Conservation (phyloP, 2,797 vertebrate species). For the Anguilla marmorata region DNA sequence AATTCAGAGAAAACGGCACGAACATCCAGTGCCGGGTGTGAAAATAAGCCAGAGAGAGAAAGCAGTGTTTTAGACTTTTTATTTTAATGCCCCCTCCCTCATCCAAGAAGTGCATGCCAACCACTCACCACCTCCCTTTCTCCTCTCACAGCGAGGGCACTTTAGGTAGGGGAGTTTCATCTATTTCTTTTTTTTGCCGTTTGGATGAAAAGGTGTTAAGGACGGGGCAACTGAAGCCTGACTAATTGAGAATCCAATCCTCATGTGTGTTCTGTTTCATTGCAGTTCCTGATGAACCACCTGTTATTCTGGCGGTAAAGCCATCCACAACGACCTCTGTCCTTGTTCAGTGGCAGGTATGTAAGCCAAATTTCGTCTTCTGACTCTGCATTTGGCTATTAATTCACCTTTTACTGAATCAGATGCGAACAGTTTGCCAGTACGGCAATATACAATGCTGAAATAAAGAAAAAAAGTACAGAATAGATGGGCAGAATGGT, state of each 20-base stretch:
- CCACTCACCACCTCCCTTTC: not conserved
- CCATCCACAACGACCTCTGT: conserved; percentile 92
- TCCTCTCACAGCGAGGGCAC: not conserved
- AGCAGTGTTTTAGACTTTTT: not conserved
- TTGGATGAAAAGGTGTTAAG: conserved; percentile 25
- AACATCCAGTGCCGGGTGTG: not conserved
- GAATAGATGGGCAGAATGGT: not conserved
- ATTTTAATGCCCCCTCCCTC: not conserved
- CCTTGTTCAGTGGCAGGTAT: conserved; percentile 94
- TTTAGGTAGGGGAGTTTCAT: not conserved
- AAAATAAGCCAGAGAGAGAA: not conserved
- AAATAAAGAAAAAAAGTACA: not conserved
- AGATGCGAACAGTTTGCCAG: not conserved
- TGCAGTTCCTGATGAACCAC: conserved; percentile 88
- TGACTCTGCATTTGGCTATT: not conserved
- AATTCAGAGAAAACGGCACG: conserved; percentile 11
- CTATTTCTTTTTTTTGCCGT: not conserved
- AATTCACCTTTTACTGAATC: not conserved
- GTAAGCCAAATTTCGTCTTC: conserved; percentile 38
- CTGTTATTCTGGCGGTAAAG: conserved; percentile 81
- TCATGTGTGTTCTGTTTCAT: conserved; percentile 45
- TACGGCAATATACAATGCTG: not conserved
- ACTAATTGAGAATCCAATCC: conserved; percentile 34
- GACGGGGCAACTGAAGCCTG: conserved; percentile 28
- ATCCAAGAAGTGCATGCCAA: not conserved